Conservation (phyloP, 1,140 invertebrate genomes). For the Eciton burchellii region DNA sequence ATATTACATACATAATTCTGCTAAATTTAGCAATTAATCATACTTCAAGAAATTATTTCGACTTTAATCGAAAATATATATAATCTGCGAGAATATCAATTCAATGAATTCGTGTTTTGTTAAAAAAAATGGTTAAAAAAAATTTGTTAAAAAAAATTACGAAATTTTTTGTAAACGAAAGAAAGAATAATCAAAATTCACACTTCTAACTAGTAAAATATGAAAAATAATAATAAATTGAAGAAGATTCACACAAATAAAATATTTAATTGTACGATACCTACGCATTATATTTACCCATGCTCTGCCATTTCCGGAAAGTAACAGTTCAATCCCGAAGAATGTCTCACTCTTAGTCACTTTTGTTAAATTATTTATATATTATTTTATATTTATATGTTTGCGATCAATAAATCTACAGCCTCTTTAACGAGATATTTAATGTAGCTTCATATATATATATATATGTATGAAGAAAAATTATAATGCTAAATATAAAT, state of each 20-base stretch:
- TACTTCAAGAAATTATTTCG: not conserved
- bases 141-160: no score
- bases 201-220: no score
- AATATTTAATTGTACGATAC: conserved; percentile 18
- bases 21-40: conserved; percentile 23
- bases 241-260: no score
- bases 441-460: no score
- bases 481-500: conserved; percentile 58
- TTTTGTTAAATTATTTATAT: conserved; percentile 18
- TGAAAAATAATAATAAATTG: not conserved
- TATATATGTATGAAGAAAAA: not conserved
- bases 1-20: conserved; percentile 18
- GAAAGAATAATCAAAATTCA: not conserved
- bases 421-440: conserved; percentile 29
- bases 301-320: conserved; percentile 19
- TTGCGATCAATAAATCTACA: conserved; percentile 39
- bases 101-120: not conserved
- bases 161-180: no score
- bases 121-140: no score
- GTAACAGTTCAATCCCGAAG: not conserved
- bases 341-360: not conserved
- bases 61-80: not conserved
- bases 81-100: not conserved
- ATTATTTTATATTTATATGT: no score
- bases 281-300: conserved; percentile 51